These are phyloP conservation scores for Hafferia zeledoni DNA, from an alignment of 2,797 vertebrate genomes.

Conservation along the genomic window DNA sequence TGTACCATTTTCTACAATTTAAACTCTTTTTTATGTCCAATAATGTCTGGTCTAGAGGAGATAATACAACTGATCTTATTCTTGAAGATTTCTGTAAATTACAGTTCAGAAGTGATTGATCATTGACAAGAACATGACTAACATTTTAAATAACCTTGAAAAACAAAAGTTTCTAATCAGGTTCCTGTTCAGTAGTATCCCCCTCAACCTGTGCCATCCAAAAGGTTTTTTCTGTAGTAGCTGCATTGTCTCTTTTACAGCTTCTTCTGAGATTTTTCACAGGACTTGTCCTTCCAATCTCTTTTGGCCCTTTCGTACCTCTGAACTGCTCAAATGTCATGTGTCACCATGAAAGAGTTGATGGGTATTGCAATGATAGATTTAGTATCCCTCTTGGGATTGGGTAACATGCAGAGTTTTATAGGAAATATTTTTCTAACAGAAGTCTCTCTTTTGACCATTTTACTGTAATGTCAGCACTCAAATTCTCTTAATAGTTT, in stretches of 20 bases:
- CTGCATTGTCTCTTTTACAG: not conserved
- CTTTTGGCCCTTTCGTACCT: not conserved
- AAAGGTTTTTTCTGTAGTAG: not conserved
- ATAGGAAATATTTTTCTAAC: not conserved
- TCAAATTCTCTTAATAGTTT: not conserved
- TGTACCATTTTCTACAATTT: not conserved
- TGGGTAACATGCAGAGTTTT: not conserved
- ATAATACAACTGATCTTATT: not conserved
- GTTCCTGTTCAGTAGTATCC: not conserved
- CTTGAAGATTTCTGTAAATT: not conserved
- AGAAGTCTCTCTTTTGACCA: not conserved
- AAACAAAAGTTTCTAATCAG: not conserved
- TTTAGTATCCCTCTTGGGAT: not conserved
- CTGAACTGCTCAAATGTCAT: not conserved
- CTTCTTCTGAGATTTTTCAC: not conserved
- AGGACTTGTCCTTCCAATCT: not conserved
- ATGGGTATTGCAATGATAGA: not conserved
- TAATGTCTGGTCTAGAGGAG: not conserved
- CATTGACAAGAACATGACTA: not conserved
- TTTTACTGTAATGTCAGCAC: not conserved
- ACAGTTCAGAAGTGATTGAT: not conserved
- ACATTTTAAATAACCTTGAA: not conserved
- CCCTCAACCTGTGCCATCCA: fast-evolving
- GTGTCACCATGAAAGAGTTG: not conserved
- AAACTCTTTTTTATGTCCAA: not conserved